phyloP scores from a whole-genome alignment of 2,797 vertebrate species.

The Chromis chromis region DNA sequence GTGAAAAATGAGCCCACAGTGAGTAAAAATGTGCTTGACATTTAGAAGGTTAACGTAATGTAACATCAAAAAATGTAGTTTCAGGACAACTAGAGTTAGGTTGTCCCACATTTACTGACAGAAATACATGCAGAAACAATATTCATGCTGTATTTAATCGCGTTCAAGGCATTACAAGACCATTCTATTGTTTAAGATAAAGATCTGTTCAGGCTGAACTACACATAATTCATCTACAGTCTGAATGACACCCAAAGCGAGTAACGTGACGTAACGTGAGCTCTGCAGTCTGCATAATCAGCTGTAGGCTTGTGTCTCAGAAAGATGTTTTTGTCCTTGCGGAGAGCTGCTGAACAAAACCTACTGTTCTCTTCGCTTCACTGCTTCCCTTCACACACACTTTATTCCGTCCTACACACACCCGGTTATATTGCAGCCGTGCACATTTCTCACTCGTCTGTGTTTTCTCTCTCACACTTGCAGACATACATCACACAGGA shows the following conservation, averaged over 20 bases:
- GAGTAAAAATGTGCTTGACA: too few species aligned
- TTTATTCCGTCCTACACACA: not conserved
- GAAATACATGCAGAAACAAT: not conserved
- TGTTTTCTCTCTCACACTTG: slow-evolving; percentile 2
- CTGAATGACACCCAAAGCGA: slow-evolving; percentile 8
- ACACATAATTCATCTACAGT: not conserved
- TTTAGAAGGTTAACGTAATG: too few species aligned
- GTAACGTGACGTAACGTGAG: slow-evolving; percentile 41
- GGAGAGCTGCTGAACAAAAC: slow-evolving; percentile 44
- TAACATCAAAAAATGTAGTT: too few species aligned
- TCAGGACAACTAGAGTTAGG: too few species aligned
- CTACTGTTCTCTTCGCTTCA: slow-evolving; percentile 36
- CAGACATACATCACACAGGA: slow-evolving; percentile 41
- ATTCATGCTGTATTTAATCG: not conserved
- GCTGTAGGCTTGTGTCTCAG: slow-evolving; percentile 41
- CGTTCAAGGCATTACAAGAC: not conserved
- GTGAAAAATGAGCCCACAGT: too few species aligned
- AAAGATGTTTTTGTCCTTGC: slow-evolving; percentile 69
- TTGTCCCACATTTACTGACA: not conserved
- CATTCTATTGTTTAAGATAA: not conserved
- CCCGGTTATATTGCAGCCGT: slow-evolving; percentile 25
- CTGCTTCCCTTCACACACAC: not conserved
- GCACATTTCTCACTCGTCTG: slow-evolving; percentile 13
- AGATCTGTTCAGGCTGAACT: not conserved
- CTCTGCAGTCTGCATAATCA: slow-evolving; percentile 46